phyloP scores from a whole-genome alignment of 1,140 invertebrate genomes.

The Zaprionus taronus region DNA sequence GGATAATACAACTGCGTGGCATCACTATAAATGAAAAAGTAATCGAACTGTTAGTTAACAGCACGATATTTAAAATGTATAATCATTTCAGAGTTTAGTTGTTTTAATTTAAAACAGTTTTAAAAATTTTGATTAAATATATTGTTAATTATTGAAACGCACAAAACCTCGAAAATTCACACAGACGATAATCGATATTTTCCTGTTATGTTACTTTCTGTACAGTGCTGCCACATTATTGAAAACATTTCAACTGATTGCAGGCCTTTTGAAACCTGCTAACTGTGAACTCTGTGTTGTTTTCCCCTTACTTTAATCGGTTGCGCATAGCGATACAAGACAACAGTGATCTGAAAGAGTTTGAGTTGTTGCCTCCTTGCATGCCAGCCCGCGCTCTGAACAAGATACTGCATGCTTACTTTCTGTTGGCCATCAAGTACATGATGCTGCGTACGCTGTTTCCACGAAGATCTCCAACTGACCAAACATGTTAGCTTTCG shows the following conservation, averaged over 20 bases:
- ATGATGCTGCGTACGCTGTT: conserved; percentile 58
- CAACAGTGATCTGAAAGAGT: conserved; percentile 18
- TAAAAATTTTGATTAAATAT: background rate
- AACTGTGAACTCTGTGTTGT: conserved; percentile 23
- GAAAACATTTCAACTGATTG: background rate
- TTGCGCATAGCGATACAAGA: conserved; percentile 26
- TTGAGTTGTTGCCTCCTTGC: background rate
- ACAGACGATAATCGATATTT: background rate
- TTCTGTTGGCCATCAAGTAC: conserved; percentile 59
- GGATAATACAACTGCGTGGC: background rate
- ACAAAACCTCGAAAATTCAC: background rate
- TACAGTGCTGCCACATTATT: background rate
- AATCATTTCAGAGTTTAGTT: background rate
- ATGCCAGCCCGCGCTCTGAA: conserved; percentile 12
- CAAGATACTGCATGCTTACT: too few relatives aligned
- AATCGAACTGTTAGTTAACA: background rate
- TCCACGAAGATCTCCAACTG: conserved; percentile 55
- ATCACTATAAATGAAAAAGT: background rate
- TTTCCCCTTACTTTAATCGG: conserved; percentile 23
- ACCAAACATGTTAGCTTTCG: conserved; percentile 60
- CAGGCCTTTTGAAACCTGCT: conserved; percentile 15
- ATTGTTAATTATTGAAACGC: background rate
- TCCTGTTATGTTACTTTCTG: background rate
- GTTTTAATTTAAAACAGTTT: background rate
- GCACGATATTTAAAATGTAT: background rate